phyloP scores from a whole-genome alignment of 2,797 vertebrate genomes.

The Peromyscus attwateri region DNA sequence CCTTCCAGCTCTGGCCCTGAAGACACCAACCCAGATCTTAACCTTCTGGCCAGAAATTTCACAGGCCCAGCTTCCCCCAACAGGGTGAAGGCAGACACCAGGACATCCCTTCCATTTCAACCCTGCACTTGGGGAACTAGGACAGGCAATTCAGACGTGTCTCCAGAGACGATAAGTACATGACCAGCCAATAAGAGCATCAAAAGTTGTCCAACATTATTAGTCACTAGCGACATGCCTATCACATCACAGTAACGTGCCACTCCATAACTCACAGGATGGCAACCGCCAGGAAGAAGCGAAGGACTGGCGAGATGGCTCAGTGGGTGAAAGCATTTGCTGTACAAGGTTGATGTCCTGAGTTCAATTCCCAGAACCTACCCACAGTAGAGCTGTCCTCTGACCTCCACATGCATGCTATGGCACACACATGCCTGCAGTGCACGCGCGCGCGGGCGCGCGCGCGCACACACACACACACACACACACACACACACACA shows the following conservation, averaged over 20 bases:
- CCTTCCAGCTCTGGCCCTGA: neutral
- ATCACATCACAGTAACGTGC: neutral
- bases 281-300: neutral
- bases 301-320: neutral
- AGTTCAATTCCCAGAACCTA: neutral
- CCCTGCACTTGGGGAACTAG: neutral
- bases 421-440: neutral
- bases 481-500: neutral
- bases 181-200: neutral
- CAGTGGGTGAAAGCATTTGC: neutral
- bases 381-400: neutral
- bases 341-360: neutral
- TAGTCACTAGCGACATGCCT: neutral
- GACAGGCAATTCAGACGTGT: neutral
- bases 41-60: neutral
- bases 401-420: neutral
- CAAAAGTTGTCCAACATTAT: neutral
- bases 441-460: neutral
- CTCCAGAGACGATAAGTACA: neutral
- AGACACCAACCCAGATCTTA: neutral
- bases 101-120: neutral
- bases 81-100: neutral
- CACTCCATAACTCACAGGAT: neutral
- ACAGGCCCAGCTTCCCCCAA: neutral
- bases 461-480: neutral